Percentiles rank a stretch among this genome's conserved stretches.
Conservation (phyloP, 2,113 vertebrate species). For the Antigone vipio region DNA sequence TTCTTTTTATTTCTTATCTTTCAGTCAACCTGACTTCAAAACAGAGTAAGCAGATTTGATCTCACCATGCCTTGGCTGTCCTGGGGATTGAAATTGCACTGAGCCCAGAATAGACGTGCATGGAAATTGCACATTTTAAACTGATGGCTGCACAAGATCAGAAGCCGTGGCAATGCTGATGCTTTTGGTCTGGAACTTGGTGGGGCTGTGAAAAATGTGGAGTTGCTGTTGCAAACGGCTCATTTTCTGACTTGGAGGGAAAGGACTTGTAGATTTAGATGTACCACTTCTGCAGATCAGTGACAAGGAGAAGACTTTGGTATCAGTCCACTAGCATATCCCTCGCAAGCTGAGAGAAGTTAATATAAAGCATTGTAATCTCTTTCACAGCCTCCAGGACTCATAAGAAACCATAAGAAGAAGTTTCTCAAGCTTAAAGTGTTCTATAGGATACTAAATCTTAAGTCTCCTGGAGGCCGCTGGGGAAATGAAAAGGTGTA, state of each 20-base stretch:
- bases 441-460: slow-evolving; percentile 60
- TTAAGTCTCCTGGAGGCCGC: slow-evolving; percentile 61
- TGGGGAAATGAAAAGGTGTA: slow-evolving; percentile 66
- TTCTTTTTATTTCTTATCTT: slow-evolving; percentile 12
- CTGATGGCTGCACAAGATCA: slow-evolving; percentile 64
- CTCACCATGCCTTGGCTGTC: slow-evolving; percentile 63
- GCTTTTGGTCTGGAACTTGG: slow-evolving; percentile 53
- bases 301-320: slow-evolving; percentile 24
- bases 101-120: slow-evolving; percentile 60
- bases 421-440: slow-evolving; percentile 64
- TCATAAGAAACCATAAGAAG: slow-evolving; percentile 61
- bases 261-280: slow-evolving; percentile 5
- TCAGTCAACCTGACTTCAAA: slow-evolving; percentile 39
- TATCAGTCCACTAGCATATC: slow-evolving; percentile 44
- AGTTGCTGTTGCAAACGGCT: slow-evolving; percentile 35
- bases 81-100: slow-evolving; percentile 57
- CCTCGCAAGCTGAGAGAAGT: slow-evolving; percentile 36
- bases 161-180: slow-evolving; percentile 55
- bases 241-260: slow-evolving; percentile 42
- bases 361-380: slow-evolving; percentile 58
- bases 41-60: slow-evolving; percentile 56
- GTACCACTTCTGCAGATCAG: slow-evolving; percentile 35
- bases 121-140: slow-evolving; percentile 72
- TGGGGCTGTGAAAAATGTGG: background rate
- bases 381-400: slow-evolving; percentile 66